Conservation (phyloP, 2,113 vertebrate genomes). For the human (Homo sapiens) region DNA sequence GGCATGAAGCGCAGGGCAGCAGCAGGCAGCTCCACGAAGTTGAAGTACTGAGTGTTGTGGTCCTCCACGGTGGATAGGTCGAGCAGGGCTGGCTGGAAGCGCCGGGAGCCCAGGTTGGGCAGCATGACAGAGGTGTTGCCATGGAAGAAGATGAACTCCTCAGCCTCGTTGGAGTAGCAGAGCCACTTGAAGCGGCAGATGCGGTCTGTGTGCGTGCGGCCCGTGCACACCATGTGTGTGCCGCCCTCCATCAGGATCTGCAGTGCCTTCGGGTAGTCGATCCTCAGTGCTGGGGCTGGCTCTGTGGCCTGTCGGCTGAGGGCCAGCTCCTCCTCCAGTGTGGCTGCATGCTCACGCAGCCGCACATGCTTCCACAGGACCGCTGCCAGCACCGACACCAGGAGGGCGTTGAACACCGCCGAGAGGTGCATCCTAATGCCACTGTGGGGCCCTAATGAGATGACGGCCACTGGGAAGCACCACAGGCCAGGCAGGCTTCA, state of each 20-base stretch:
- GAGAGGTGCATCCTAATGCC: conserved; percentile 94
- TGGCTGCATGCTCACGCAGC: conserved; percentile 89
- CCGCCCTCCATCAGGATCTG: conserved; percentile 92
- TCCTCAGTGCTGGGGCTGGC: conserved; percentile 86
- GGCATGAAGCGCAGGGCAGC: conserved; percentile 95
- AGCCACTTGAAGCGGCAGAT: conserved; percentile 97
- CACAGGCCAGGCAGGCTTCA: conserved; percentile 64
- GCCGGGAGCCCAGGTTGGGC: conserved; percentile 94
- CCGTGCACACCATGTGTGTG: conserved; percentile 96
- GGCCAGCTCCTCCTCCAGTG: conserved; percentile 93
- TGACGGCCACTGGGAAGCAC: conserved; percentile 58
- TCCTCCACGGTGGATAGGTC: conserved; percentile 98
- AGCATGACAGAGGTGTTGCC: conserved; percentile 95
- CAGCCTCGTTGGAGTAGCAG: conserved; percentile 95
- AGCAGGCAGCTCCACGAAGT: conserved; percentile 96
- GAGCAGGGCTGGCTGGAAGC: conserved; percentile 96
- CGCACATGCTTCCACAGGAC: conserved; percentile 96
- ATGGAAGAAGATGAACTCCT: conserved; percentile 98
- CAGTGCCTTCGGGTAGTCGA: conserved; percentile 94
- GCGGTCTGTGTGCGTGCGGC: conserved; percentile 97
- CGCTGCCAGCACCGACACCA: conserved; percentile 93
- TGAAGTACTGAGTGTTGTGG: conserved; percentile 99
- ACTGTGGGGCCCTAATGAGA: conserved; percentile 84
- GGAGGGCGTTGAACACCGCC: conserved; percentile 92
- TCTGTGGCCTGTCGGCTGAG: conserved; percentile 88